Evolutionary conservation across 2,888 invertebrate species (phyloP).

Genomic region (Phlogophora meticulosa): DNA sequence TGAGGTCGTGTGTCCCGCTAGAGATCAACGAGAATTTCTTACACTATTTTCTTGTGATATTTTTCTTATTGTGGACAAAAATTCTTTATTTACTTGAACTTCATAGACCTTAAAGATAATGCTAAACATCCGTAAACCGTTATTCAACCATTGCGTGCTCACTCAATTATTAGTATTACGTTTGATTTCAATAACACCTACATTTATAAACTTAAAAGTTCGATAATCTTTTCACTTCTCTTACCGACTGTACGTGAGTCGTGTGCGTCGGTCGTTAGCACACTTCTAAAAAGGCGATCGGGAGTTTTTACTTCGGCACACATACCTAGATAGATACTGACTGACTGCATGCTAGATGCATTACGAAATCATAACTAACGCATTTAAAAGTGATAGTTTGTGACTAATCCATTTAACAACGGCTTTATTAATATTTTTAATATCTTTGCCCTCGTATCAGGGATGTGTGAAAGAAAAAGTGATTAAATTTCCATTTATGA

Average conservation of each 20-base stretch:
- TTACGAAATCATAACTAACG: constrained; percentile 59
- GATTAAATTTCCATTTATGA: constrained; percentile 35
- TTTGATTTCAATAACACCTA: constrained; percentile 20
- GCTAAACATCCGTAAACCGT: constrained; percentile 5
- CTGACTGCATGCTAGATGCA: constrained; percentile 63
- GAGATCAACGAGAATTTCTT: constrained; percentile 21
- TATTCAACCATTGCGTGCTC: constrained; percentile 25
- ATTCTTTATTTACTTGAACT: neutral
- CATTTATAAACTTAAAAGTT: constrained; percentile 25
- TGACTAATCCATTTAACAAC: constrained; percentile 54
- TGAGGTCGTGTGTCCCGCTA: constrained; percentile 19
- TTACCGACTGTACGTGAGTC: constrained; percentile 33
- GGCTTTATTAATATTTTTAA: constrained; percentile 34
- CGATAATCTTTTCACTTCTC: constrained; percentile 41
- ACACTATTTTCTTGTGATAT: constrained; percentile 12
- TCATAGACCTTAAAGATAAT: constrained; percentile 3
- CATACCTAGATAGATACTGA: constrained; percentile 58
- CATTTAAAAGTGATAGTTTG: constrained; percentile 65
- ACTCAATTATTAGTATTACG: constrained; percentile 27
- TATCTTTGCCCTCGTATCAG: constrained; percentile 22
- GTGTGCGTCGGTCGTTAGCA: constrained; percentile 63
- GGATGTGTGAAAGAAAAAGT: constrained; percentile 55
- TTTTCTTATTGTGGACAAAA: neutral
- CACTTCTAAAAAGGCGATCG: constrained; percentile 58
- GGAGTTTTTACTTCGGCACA: constrained; percentile 63